Evolutionary conservation across 2,888 invertebrate species (phyloP), one percentile per base, ranked within the genome.

Genomic region (Harpagoxenus sublaevis): DNA sequence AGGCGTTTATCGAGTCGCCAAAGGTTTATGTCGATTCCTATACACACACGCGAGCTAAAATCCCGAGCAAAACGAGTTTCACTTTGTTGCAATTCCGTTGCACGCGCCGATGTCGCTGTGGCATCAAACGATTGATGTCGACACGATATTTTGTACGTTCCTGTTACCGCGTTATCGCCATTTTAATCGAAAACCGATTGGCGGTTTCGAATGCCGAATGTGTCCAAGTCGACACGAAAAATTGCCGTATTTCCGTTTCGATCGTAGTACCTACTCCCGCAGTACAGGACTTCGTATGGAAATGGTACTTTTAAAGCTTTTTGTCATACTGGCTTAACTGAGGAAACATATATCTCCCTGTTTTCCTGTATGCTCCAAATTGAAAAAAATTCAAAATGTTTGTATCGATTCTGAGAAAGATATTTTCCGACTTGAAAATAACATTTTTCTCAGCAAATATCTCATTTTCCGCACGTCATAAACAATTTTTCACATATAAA

Each of bases 1-100:
- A 79, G 79, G 73, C 73, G 39, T 81, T 81, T 81, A 81, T 81
- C 73, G 79, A 60, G 79, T 73, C 73, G 60, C 73, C 73, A 28
- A 78, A 39, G 79, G 48, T 66, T 81, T 81, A 73, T 62, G 60
- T 73, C 73, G 79, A 73, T 81, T 62, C 39, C 48, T 18, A 12
- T 51, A 73, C 73, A 62, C 3, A 60, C 74, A 12, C 48, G 60
- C 48, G 48, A 71, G 18, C 39, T 62, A 39, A 81, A 81, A 62
- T 81, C 73, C 39, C 48, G 31, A 73, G 35, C 51, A 60, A 57
- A 81, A 81, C 79, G 60, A 60, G 79, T 81, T 81, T 81, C 73
- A 73, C 60, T 73, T 81, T 81, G 73, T 73, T 81, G 79, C 79
- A 48, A 73, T 71, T 71, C 60, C 35, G 71, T 71, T 71, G 60